Evolutionary conservation across 2,113 vertebrate species (phyloP).

Genomic region (Sylvicapra grimmia): DNA sequence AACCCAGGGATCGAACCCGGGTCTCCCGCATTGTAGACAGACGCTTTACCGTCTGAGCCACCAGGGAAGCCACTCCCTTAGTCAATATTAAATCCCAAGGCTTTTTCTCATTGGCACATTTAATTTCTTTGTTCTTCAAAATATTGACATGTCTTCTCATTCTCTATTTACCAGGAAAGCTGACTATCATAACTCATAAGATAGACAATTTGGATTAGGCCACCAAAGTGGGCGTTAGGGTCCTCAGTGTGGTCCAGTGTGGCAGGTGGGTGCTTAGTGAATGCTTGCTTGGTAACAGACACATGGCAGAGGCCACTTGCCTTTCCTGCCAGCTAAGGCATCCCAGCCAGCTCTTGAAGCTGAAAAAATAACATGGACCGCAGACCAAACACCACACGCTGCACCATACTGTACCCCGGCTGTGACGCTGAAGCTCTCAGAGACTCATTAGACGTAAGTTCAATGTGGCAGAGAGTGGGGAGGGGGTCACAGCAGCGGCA

Average conservation of each 20-base stretch:
- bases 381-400: not conserved
- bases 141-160: not conserved
- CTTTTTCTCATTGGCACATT: not conserved
- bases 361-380: not conserved
- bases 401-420: not conserved
- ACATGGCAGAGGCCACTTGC: too few species aligned
- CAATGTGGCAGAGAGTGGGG: not conserved
- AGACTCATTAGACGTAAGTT: not conserved
- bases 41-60: too few species aligned
- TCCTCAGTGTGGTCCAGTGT: not conserved
- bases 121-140: not conserved
- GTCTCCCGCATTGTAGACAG: too few species aligned
- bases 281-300: not conserved
- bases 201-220: not conserved
- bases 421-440: too few species aligned
- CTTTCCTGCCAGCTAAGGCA: not conserved
- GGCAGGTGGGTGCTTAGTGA: not conserved
- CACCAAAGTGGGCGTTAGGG: not conserved
- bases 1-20: too few species aligned
- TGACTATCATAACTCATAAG: not conserved
- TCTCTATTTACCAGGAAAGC: not conserved
- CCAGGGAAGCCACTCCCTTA: not conserved
- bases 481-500: not conserved
- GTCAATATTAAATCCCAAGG: not conserved
- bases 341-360: not conserved